Conservation (phyloP, 1,140 invertebrate species). For the Bombus polaris region DNA sequence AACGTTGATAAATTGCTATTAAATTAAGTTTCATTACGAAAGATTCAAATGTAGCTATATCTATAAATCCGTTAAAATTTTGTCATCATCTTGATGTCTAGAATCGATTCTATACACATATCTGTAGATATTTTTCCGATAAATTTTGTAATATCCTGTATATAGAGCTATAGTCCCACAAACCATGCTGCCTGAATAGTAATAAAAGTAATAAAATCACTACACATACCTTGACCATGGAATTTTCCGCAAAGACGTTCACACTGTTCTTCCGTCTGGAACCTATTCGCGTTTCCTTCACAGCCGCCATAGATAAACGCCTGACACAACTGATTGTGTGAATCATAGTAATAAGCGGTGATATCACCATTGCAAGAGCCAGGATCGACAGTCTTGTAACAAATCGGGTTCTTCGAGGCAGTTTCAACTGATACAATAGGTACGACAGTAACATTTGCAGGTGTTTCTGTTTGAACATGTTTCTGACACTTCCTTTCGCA, state of each 20-base stretch:
- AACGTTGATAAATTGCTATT: too few species aligned
- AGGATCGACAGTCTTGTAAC: constrained; percentile 85
- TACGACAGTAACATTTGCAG: neutral
- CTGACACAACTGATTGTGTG: constrained; percentile 84
- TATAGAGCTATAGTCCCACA: neutral
- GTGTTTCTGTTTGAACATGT: constrained; percentile 45
- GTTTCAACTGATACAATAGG: constrained; percentile 7
- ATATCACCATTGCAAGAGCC: constrained; percentile 88
- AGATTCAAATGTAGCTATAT: too few species aligned
- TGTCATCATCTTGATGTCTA: too few species aligned
- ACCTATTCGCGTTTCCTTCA: constrained; percentile 92
- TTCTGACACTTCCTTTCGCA: constrained; percentile 80
- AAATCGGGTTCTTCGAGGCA: constrained; percentile 81
- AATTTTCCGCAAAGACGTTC: constrained; percentile 90
- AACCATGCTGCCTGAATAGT: neutral
- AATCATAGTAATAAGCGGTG: constrained; percentile 90
- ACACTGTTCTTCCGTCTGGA: constrained; percentile 91
- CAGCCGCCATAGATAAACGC: constrained; percentile 92
- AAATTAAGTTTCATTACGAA: too few species aligned
- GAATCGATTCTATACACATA: too few species aligned
- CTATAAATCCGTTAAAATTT: too few species aligned
- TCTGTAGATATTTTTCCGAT: neutral
- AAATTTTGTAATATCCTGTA: neutral
- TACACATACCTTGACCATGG: constrained; percentile 85
- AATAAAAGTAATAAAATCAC: neutral